These are phyloP conservation scores for Andrena haemorrhoa DNA, from an alignment of 2,888 invertebrate genomes.

Conservation along the genomic window DNA sequence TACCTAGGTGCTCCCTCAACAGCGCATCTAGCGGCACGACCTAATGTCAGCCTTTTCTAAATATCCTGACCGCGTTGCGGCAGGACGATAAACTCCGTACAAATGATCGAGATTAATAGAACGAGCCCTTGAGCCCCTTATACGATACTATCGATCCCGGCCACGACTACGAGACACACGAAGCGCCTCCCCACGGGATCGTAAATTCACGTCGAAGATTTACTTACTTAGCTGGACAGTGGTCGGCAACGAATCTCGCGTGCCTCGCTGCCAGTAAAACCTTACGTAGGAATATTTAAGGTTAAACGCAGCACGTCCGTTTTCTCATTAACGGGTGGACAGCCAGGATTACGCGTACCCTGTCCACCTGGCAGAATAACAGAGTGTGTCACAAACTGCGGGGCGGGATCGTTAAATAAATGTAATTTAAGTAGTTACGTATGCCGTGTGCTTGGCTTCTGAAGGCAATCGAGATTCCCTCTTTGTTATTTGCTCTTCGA, in stretches of 20 bases:
- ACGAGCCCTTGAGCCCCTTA: constrained; percentile 49
- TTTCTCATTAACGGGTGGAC: constrained; percentile 20
- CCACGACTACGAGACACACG: constrained; percentile 50
- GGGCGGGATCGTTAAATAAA: not conserved
- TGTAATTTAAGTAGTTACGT: not conserved
- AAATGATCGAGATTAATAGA: constrained; percentile 74
- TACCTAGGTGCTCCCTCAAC: no score
- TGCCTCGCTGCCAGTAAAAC: constrained; percentile 49
- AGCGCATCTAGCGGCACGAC: not conserved
- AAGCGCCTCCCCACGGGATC: constrained; percentile 43
- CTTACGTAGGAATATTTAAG: constrained; percentile 21
- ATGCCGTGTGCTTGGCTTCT: not conserved
- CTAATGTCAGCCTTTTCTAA: constrained; percentile 6
- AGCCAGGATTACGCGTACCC: not conserved
- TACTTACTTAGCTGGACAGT: constrained; percentile 60
- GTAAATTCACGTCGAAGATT: constrained; percentile 71
- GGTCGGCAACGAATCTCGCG: constrained; percentile 51
- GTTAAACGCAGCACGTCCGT: constrained; percentile 9
- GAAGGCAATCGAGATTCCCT: not conserved
- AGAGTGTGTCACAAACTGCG: not conserved
- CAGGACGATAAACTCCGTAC: constrained; percentile 64
- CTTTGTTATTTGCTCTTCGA: not conserved
- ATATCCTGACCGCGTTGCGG: constrained; percentile 16
- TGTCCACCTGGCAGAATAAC: not conserved
- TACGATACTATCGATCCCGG: constrained; percentile 61